Conservation (phyloP, 2,797 vertebrate species). For the Tangara arthus region DNA sequence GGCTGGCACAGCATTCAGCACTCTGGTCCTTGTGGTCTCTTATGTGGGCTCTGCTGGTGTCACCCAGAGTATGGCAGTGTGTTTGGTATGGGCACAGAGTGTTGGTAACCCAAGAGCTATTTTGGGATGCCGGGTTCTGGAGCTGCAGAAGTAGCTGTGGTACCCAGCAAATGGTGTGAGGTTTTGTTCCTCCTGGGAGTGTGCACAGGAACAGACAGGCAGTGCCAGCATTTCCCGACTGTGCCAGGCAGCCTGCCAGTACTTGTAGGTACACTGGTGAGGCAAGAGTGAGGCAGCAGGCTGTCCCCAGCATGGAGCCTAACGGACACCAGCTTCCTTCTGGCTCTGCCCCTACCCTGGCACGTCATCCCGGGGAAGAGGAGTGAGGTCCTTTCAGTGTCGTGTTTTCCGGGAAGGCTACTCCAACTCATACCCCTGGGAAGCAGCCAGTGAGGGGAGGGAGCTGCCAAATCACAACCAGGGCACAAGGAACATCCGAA, state of each 20-base stretch:
- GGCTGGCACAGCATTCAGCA: neutral
- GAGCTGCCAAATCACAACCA: neutral
- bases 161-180: neutral
- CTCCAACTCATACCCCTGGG: neutral
- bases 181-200: neutral
- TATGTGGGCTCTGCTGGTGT: accelerated
- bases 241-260: neutral
- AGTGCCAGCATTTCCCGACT: neutral
- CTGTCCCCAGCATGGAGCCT: neutral
- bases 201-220: accelerated
- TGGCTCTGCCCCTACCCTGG: neutral
- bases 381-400: neutral
- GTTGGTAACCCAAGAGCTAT: neutral
- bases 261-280: neutral
- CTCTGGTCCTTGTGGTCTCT: neutral
- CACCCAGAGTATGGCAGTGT: accelerated
- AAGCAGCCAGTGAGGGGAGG: neutral
- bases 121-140: neutral
- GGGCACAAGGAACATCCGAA: neutral
- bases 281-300: neutral
- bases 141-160: neutral
- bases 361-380: neutral
- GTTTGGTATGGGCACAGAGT: too few relatives aligned
- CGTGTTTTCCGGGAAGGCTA: neutral
- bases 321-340: neutral